Evolutionary conservation across 2,888 invertebrate genomes (phyloP).

Genomic region (Coelogynopora nodosa): DNA sequence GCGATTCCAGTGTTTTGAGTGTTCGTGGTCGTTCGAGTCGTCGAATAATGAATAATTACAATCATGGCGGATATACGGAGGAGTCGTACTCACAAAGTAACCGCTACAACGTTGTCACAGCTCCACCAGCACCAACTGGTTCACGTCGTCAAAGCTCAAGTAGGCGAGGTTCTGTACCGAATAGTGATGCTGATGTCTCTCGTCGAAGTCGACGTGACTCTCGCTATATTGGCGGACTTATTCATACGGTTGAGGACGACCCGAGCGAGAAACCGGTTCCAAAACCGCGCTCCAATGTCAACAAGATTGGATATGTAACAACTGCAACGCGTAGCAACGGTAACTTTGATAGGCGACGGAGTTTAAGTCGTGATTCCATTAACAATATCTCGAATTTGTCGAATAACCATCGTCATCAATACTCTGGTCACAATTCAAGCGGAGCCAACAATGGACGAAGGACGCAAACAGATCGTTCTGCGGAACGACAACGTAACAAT

Average conservation of each 20-base stretch:
- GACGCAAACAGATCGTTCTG: background rate
- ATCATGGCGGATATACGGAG: background rate
- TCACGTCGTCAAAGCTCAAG: background rate
- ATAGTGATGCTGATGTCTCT: background rate
- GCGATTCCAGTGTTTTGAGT: background rate
- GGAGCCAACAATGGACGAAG: background rate
- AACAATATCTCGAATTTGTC: background rate
- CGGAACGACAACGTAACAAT: background rate
- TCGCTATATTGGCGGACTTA: background rate
- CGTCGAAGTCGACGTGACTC: background rate
- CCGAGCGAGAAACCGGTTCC: background rate
- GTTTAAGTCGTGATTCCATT: conserved; percentile 33
- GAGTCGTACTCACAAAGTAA: background rate
- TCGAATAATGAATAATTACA: background rate
- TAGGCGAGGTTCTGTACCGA: background rate
- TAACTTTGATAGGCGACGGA: conserved; percentile 33
- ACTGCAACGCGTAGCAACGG: background rate
- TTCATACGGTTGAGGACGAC: background rate
- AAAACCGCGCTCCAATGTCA: background rate
- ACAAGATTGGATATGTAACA: background rate
- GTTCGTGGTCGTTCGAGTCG: conserved; percentile 1
- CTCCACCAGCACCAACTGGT: background rate
- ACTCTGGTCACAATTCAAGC: background rate
- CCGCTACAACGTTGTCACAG: background rate
- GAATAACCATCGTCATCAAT: background rate